Conservation (phyloP, 1,140 invertebrate genomes). For the Periplaneta americana region DNA sequence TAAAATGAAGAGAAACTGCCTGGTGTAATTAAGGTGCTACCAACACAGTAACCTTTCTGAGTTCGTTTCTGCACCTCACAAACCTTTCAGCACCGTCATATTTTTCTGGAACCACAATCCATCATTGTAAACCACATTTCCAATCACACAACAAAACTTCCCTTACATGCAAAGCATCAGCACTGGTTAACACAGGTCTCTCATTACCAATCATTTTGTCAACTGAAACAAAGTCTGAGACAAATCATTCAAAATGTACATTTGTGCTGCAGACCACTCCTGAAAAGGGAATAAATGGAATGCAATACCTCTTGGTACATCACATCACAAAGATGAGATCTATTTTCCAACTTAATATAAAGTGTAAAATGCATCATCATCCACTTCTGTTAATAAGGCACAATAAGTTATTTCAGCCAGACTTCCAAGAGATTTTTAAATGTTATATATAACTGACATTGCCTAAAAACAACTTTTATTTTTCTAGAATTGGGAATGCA, state of each 20-base stretch:
- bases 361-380: no score
- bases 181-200: neutral
- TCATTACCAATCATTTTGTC: neutral
- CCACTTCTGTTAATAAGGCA: no score
- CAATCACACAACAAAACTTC: neutral
- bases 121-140: conserved; percentile 14
- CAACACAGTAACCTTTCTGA: neutral
- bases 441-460: no score
- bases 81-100: neutral
- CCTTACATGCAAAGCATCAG: neutral
- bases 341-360: neutral
- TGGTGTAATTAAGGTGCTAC: conserved; percentile 21
- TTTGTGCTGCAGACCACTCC: neutral
- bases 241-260: neutral
- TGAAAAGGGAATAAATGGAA: neutral
- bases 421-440: no score
- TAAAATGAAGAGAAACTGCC: conserved; percentile 21
- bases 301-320: neutral
- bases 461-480: no score
- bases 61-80: neutral
- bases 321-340: neutral
- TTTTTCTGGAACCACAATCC: conserved; percentile 14
- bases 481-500: no score
- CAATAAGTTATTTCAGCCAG: no score
- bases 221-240: neutral